Evolutionary conservation across 2,113 vertebrate genomes (phyloP), one percentile per base, ranked within the genome.

Genomic region (Arenaria interpres): DNA sequence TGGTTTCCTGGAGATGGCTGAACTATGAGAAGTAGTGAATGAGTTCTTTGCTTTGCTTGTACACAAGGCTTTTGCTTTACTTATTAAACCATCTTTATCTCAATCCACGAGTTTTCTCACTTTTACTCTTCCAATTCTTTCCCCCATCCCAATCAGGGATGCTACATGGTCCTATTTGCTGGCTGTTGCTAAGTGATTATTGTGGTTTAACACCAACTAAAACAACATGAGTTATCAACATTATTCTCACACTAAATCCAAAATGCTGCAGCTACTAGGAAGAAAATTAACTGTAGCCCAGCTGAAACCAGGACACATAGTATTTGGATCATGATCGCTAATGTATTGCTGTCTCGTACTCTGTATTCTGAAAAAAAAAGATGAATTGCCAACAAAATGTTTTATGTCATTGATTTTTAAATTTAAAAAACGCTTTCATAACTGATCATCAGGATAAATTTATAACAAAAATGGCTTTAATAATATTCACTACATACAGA

Each of bases 401-500:
- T 94, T 95, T 66, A 69, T 67, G 51, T 15, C 32, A 69, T 37
- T 64, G 75, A 88, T 84, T 90, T 96, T 90, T 68, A 82, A 85
- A 87, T 85, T 57, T 10, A 19, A 88, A 90, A 84, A 80, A 94
- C 45, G 68, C n/a, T 87, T 81, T 72, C 41, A 41, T 68, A 93
- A 89, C 64, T 60, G 60, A 93, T 87, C 48, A 94, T 75, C 64
- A 75, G 43, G 14, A 93, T 12, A 45, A 90, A 90, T 75, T 89
- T 43, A 48, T 64, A 82, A 90, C 30, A n/a, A 84, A 90, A 92
- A 84, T 11, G 28, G n/a, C 32, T 89, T 87, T 84, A 82, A 89
- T 90, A 92, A 78, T 62, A 93, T 68, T 75, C 76, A 84, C 60
- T 78, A 46, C 71, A 51, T 4, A 81, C 4, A 89, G 68, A 88